Base-by-base conservation (phyloP, 2,113 vertebrate genomes). In the Saguinus midas region DNA sequence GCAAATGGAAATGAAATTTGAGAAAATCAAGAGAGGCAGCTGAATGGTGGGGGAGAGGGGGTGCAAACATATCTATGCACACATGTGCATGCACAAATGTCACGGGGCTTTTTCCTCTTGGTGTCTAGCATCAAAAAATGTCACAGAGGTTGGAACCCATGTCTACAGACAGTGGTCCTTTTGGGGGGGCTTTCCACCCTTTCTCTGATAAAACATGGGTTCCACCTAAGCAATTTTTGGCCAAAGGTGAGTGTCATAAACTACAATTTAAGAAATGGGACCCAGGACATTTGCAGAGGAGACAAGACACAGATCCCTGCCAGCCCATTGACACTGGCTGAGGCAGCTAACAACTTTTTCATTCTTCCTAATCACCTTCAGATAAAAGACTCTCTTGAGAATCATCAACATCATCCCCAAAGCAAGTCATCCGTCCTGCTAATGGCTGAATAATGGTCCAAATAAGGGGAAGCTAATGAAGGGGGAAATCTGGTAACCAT, bases 1-100 rank as follows among this genome's bases (percentile, higher is more conserved):
- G 96, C 86, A 97, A 97, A 97, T 94, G 95, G 96, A 95, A 97
- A 93, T 92, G 96, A 97, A 97, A 98, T 97, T 18, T 91, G 96
- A 97, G 97, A 92, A 95, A 95, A 96, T 92, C 73, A 68, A 92
- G 90, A 83, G 83, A 94, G 89, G 45, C 90, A 96, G 96, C 86
- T 97, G 93, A 93, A 87, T 32, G 18, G 55, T 16, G 8, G 40
- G 37, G 18, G 48, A 6, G 6, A n/a, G 43, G 18, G 11, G 25
- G 25, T n/a, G 52, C 80, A 87, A 78, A 78, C 55, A 89, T 55
- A 18, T 25, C 37, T 21, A 37, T 3, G 2, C 55, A 66, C 45
- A 78, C 73, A 20, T 27, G 27, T 43, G 40, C 91, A 83, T 78
- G 35, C 32, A 90, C 43, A 89, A 68, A 88, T 29, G n/a, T 64